A percentile compares a stretch with the other conserved stretches of the same genome.
Conservation (phyloP, 64 coral and sea anemone species). For the Platygyra sinensis region DNA sequence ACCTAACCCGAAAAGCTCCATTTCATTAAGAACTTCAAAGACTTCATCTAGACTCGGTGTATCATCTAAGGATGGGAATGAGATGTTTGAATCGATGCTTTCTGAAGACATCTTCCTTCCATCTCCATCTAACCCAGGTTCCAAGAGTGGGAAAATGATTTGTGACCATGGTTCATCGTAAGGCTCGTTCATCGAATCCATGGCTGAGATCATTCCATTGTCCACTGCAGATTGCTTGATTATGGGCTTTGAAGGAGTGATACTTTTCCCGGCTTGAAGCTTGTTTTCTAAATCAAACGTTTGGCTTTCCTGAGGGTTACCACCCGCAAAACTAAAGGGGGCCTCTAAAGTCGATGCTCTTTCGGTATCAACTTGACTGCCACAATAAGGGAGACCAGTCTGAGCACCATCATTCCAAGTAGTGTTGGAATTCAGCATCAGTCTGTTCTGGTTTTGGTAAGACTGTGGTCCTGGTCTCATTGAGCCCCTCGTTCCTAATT, state of each 20-base stretch:
- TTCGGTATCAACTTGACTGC: no score
- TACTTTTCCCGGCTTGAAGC: background rate
- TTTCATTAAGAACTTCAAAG: conserved; percentile 11
- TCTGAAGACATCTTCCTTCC: background rate
- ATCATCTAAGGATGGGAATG: background rate
- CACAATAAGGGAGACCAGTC: no score
- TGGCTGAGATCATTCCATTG: background rate
- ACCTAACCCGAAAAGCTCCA: background rate
- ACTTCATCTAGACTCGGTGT: background rate
- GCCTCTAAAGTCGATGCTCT: no score
- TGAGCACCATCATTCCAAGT: no score
- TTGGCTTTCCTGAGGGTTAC: no score
- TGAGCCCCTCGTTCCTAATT: no score
- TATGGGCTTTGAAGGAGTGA: background rate
- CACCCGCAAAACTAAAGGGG: no score
- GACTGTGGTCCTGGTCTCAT: no score
- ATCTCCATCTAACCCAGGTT: background rate
- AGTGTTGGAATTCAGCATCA: no score
- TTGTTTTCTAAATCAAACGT: background rate
- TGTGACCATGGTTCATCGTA: background rate
- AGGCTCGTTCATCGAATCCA: background rate
- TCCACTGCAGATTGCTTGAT: background rate
- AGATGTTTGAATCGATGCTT: background rate
- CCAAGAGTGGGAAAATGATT: background rate
- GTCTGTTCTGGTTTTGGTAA: no score